phyloP scores from a whole-genome alignment of 2,797 vertebrate species.

The Ctenochaetus hawaiiensis region DNA sequence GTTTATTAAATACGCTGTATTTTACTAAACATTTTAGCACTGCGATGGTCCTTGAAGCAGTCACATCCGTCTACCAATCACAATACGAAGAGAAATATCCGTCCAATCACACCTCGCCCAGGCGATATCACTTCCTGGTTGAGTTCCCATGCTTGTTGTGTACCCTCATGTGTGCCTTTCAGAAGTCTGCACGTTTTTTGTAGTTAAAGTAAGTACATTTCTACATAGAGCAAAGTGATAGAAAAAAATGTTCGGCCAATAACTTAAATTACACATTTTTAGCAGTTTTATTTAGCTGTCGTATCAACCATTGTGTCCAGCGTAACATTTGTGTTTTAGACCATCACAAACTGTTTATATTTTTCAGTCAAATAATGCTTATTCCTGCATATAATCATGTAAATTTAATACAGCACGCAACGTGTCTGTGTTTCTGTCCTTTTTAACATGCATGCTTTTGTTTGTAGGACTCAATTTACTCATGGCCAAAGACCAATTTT shows the following conservation, averaged over 20 bases:
- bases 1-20: background rate
- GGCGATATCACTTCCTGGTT: constrained; percentile 63
- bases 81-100: background rate
- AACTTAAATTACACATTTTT: background rate
- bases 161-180: background rate
- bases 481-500: constrained; percentile 74
- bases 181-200: background rate
- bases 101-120: constrained; percentile 56
- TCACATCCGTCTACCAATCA: constrained; percentile 53
- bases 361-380: background rate
- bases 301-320: no score
- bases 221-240: background rate
- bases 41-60: constrained; percentile 10
- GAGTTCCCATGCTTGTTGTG: constrained; percentile 50
- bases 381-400: background rate
- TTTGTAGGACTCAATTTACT: constrained; percentile 19
- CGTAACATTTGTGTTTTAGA: background rate
- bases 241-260: fast-evolving
- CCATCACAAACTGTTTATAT: background rate
- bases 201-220: constrained; percentile 17
- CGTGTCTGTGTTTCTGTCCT: background rate
- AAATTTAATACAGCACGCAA: background rate
- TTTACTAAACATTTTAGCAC: background rate
- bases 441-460: constrained; percentile 3
- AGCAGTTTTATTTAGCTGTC: fast-evolving